Evolutionary conservation across 2,797 vertebrate genomes (phyloP).

Genomic region (Urophycis tenuis): DNA sequence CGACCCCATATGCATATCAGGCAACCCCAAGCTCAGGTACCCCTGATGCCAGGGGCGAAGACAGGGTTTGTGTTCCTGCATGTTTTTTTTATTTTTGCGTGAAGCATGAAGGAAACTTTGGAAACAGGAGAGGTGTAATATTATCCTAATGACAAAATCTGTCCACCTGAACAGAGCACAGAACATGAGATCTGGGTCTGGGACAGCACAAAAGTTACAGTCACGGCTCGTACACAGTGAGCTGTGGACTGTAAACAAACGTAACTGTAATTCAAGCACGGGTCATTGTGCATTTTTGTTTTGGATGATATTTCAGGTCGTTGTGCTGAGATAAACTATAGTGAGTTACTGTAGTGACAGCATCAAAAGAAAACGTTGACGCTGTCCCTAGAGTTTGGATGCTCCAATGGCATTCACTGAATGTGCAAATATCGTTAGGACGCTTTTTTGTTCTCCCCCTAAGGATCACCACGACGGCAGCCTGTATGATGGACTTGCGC

Average conservation of each 20-base stretch:
- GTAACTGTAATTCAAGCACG: background rate
- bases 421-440: background rate
- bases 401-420: background rate
- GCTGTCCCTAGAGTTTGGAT: background rate
- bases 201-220: background rate
- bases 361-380: background rate
- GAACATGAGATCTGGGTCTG: background rate
- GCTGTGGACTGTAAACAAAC: background rate
- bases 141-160: background rate
- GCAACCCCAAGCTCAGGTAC: too few species aligned
- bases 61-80: too few species aligned
- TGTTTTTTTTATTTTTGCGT: too few species aligned
- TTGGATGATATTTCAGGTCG: background rate
- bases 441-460: constrained; percentile 2
- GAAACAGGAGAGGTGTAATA: background rate
- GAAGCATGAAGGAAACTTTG: background rate
- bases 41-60: too few species aligned
- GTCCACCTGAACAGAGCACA: background rate
- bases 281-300: background rate
- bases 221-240: background rate
- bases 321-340: background rate
- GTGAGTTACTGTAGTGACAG: background rate
- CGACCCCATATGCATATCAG: too few species aligned
- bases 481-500: constrained; percentile 96
- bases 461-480: constrained; percentile 92